These are phyloP conservation scores for Karalla daura DNA, from an alignment of 2,797 vertebrate species.

Conservation along the genomic window DNA sequence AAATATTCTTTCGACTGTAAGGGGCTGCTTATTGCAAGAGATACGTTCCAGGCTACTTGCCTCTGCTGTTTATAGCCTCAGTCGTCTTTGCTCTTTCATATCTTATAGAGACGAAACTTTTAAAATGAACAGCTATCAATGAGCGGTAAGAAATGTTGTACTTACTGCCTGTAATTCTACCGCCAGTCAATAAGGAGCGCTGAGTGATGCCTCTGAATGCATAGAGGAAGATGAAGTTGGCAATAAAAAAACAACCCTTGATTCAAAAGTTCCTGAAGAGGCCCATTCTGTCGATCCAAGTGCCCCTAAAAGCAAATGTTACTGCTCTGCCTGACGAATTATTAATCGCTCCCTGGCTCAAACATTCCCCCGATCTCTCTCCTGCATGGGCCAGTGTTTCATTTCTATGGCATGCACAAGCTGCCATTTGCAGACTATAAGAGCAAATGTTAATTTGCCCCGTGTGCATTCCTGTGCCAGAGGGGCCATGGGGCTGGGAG, in stretches of 20 bases:
- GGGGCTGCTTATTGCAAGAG: slow-evolving; percentile 27
- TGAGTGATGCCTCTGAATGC: slow-evolving; percentile 27
- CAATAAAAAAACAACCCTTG: slow-evolving; percentile 54
- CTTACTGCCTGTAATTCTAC: slow-evolving; percentile 30
- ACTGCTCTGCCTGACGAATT: slow-evolving; percentile 76
- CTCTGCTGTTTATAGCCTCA: slow-evolving; percentile 26
- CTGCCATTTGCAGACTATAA: slow-evolving; percentile 84
- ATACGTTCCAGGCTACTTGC: slow-evolving; percentile 27
- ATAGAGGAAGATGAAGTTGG: slow-evolving; percentile 27
- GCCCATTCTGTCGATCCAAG: slow-evolving; percentile 61
- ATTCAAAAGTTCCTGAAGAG: slow-evolving; percentile 63
- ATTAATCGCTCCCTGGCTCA: slow-evolving; percentile 73
- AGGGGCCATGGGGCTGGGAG: slow-evolving; percentile 68
- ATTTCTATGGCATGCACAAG: slow-evolving; percentile 82
- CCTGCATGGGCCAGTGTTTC: slow-evolving; percentile 66
- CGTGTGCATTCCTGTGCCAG: slow-evolving; percentile 68
- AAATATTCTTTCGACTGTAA: slow-evolving; percentile 53
- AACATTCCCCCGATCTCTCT: slow-evolving; percentile 75
- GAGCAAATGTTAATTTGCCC: slow-evolving; percentile 86
- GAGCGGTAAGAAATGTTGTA: slow-evolving; percentile 17
- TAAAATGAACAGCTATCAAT: slow-evolving; percentile 27
- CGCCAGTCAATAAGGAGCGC: slow-evolving; percentile 30
- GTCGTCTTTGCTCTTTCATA: slow-evolving; percentile 25
- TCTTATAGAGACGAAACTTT: slow-evolving; percentile 34
- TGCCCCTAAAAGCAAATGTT: slow-evolving; percentile 79